Conservation (phyloP, 2,113 vertebrate species). For the Tachysurus vachellii region DNA sequence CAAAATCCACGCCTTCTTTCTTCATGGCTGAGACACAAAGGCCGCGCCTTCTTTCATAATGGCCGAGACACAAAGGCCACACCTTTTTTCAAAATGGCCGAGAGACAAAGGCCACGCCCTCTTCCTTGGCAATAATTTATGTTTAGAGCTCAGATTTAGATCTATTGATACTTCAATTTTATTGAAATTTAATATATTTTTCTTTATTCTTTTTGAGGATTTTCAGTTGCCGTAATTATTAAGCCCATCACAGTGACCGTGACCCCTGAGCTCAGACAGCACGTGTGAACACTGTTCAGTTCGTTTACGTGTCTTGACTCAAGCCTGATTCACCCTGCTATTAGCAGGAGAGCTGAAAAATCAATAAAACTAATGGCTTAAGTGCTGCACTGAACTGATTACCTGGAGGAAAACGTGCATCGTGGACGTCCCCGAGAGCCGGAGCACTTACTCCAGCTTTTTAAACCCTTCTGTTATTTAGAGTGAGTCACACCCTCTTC, state of each 20-base stretch:
- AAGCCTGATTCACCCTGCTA: background rate
- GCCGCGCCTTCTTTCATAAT: background rate
- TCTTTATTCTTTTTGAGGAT: background rate
- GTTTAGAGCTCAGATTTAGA: background rate
- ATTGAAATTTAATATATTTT: background rate
- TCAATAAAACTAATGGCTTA: slow-evolving; percentile 60
- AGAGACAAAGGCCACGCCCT: background rate
- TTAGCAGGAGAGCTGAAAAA: slow-evolving; percentile 41
- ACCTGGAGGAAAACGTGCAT: background rate
- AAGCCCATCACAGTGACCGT: background rate
- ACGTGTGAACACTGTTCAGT: background rate
- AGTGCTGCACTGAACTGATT: slow-evolving; percentile 48
- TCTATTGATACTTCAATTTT: background rate
- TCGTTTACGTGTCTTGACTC: background rate
- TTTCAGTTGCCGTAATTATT: background rate
- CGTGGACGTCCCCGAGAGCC: background rate
- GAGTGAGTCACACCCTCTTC: background rate
- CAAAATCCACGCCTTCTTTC: too few species aligned
- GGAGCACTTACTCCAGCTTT: background rate
- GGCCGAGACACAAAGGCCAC: background rate
- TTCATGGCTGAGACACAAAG: background rate
- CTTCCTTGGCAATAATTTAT: background rate
- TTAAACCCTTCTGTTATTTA: slow-evolving; percentile 18
- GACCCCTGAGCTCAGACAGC: background rate
- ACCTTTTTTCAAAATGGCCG: background rate